Conservation (phyloP, 2,113 vertebrate genomes). For the Heterocephalus glaber region DNA sequence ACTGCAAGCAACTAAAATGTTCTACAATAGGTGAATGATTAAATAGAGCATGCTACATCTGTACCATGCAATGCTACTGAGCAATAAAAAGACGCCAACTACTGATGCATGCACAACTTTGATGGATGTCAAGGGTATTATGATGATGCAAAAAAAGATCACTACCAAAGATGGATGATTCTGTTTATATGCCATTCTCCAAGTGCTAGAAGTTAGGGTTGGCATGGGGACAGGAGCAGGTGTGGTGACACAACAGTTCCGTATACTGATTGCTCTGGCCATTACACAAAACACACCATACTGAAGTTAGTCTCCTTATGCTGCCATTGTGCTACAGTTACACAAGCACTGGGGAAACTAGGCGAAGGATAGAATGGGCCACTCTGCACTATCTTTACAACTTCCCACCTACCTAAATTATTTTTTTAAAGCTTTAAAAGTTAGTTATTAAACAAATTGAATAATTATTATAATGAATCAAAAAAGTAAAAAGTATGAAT, state of each 20-base stretch:
- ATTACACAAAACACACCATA: not conserved
- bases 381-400: not conserved
- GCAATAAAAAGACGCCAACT: not conserved
- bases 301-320: not conserved
- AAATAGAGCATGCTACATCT: not conserved
- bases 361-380: too few species aligned
- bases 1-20: not conserved
- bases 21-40: not conserved
- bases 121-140: not conserved
- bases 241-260: not conserved
- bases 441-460: not conserved
- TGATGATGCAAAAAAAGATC: not conserved
- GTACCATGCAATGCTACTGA: not conserved
- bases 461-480: not conserved
- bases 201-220: not conserved
- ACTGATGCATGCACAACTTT: not conserved
- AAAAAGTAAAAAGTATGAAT: not conserved
- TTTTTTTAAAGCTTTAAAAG: not conserved
- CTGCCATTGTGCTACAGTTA: not conserved
- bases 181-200: not conserved
- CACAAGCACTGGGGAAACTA: not conserved
- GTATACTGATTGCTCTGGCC: not conserved
- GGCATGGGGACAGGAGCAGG: not conserved
- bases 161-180: not conserved
- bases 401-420: not conserved